Percentiles rank a stretch among this genome's conserved stretches.
Evolutionary conservation across 2,888 invertebrate genomes (phyloP).

Genomic region (Sphaerophoria rueppellii): DNA sequence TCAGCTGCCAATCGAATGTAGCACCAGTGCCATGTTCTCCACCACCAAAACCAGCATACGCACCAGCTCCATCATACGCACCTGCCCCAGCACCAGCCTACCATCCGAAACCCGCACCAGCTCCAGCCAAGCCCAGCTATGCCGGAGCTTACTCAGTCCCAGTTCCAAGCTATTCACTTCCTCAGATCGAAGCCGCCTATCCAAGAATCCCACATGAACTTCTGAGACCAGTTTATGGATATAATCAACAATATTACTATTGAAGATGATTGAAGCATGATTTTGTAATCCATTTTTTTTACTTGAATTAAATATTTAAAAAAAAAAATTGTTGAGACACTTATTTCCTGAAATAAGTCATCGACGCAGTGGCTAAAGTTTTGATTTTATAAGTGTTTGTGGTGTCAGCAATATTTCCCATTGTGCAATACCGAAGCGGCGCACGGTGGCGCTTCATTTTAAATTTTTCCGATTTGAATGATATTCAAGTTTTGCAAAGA

Average conservation of each 20-base stretch:
- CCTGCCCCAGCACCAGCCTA: constrained; percentile 71
- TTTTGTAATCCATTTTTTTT: not conserved
- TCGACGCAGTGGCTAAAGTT: too few relatives aligned
- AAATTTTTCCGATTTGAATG: too few relatives aligned
- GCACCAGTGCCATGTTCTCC: constrained; percentile 77
- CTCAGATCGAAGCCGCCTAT: constrained; percentile 60
- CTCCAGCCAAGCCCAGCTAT: constrained; percentile 9
- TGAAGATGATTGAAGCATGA: not conserved
- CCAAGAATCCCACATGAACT: constrained; percentile 74
- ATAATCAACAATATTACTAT: constrained; percentile 20
- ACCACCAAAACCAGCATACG: constrained; percentile 48
- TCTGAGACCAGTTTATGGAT: constrained; percentile 58
- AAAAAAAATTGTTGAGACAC: not conserved
- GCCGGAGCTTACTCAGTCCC: constrained; percentile 25
- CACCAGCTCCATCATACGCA: constrained; percentile 75
- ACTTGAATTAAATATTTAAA: not conserved
- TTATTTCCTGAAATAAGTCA: too few relatives aligned
- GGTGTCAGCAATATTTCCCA: too few relatives aligned
- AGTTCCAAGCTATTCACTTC: constrained; percentile 76
- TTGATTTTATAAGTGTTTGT: too few relatives aligned
- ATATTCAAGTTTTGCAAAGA: too few relatives aligned
- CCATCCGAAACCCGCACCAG: not conserved
- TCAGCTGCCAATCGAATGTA: constrained; percentile 78
- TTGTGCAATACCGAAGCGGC: too few relatives aligned
- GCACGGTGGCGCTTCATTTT: too few relatives aligned